These are phyloP conservation scores for Struthio camelus DNA, from an alignment of 2,113 vertebrate genomes.

Conservation along the genomic window DNA sequence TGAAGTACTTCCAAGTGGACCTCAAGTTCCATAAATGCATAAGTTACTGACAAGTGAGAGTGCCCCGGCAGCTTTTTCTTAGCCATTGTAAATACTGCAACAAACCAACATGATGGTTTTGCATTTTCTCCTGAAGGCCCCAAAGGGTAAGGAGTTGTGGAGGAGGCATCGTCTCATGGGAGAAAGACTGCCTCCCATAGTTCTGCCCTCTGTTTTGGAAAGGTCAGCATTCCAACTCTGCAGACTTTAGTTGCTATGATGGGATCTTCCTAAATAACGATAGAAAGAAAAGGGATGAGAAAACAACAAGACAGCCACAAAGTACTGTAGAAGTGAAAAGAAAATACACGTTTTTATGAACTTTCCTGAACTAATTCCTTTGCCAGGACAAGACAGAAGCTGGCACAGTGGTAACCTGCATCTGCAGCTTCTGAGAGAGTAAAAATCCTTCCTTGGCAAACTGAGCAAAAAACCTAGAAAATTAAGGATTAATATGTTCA, in stretches of 20 bases:
- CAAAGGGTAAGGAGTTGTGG: background rate
- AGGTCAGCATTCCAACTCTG: background rate
- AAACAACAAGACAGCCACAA: constrained; percentile 1
- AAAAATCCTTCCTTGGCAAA: constrained; percentile 44
- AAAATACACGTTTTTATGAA: constrained; percentile 18
- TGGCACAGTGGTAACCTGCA: constrained; percentile 11
- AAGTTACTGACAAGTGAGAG: background rate
- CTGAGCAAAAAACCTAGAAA: constrained; percentile 48
- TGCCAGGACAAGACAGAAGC: constrained; percentile 32
- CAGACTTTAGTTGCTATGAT: background rate
- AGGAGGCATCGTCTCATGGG: background rate
- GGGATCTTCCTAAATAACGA: background rate
- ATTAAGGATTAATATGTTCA: constrained; percentile 69
- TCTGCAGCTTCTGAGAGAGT: constrained; percentile 44
- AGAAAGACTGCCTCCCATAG: background rate
- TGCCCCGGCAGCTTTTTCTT: background rate
- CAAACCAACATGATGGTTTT: background rate
- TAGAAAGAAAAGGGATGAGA: background rate
- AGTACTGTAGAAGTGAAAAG: background rate
- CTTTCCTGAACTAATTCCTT: constrained; percentile 23
- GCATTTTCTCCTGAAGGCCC: background rate
- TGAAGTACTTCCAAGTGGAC: background rate
- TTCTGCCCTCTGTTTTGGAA: background rate
- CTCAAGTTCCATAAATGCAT: background rate
- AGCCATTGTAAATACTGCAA: background rate